These are phyloP conservation scores for Psittacula echo DNA, from an alignment of 2,797 vertebrate genomes.

Conservation along the genomic window DNA sequence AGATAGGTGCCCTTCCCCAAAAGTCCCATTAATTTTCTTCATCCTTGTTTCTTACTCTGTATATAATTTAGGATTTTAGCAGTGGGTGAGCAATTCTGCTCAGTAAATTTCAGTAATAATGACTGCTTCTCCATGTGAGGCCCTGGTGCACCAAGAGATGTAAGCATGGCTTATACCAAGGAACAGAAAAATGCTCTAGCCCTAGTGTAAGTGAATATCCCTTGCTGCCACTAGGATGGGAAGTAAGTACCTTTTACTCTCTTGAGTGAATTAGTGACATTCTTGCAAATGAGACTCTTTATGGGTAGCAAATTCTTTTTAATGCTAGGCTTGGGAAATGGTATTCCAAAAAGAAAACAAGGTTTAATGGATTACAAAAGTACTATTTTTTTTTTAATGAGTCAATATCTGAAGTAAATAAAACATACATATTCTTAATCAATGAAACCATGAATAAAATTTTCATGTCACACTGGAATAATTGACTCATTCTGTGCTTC, in stretches of 20 bases:
- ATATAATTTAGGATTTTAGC: not conserved
- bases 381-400: not conserved
- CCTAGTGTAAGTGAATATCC: not conserved
- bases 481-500: slow-evolving; percentile 49
- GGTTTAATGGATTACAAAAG: slow-evolving; percentile 4
- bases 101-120: not conserved
- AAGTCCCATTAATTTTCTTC: not conserved
- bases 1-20: not conserved
- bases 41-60: not conserved
- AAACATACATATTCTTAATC: slow-evolving; percentile 41
- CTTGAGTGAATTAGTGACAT: not conserved
- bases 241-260: not conserved
- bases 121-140: not conserved
- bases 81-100: not conserved
- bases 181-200: not conserved
- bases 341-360: not conserved
- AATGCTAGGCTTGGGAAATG: not conserved
- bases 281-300: not conserved
- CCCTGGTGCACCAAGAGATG: not conserved
- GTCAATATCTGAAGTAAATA: slow-evolving; percentile 42
- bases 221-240: not conserved
- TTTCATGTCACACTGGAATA: slow-evolving; percentile 58
- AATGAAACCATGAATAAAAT: slow-evolving; percentile 44
- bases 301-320: not conserved
- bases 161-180: not conserved